Conservation (phyloP, 2,113 vertebrate species). For the Bombycilla garrulus region DNA sequence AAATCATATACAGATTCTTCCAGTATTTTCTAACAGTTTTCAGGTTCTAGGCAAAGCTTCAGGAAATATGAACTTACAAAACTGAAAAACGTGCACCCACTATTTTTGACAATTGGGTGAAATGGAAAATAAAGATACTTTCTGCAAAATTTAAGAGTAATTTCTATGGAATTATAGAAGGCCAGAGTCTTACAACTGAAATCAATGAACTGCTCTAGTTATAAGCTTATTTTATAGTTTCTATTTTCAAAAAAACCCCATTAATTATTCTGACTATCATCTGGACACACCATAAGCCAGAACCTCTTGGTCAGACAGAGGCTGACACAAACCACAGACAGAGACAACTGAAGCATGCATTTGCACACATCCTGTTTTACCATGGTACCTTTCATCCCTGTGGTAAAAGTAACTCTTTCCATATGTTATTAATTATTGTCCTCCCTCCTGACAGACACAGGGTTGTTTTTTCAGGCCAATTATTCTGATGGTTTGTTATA, state of each 20-base stretch:
- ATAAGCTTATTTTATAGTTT: background rate
- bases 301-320: background rate
- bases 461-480: background rate
- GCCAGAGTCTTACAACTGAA: background rate
- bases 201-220: background rate
- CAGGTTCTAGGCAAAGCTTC: background rate
- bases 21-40: background rate
- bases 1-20: background rate
- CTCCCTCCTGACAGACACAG: background rate
- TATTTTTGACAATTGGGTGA: background rate
- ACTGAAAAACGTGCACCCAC: background rate
- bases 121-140: background rate
- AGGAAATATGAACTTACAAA: background rate
- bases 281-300: background rate
- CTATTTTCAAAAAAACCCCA: background rate
- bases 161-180: background rate
- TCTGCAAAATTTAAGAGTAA: background rate
- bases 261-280: background rate
- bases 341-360: conserved; percentile 10
- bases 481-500: background rate
- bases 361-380: conserved; percentile 53
- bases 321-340: conserved; percentile 41
- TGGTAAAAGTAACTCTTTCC: conserved; percentile 11
- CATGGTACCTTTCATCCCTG: conserved; percentile 43
- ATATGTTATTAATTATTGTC: conserved; percentile 17